A percentile compares a stretch with the other conserved stretches of the same genome.
Evolutionary conservation across 2,113 vertebrate species (phyloP).

Genomic region (Sturnus vulgaris): DNA sequence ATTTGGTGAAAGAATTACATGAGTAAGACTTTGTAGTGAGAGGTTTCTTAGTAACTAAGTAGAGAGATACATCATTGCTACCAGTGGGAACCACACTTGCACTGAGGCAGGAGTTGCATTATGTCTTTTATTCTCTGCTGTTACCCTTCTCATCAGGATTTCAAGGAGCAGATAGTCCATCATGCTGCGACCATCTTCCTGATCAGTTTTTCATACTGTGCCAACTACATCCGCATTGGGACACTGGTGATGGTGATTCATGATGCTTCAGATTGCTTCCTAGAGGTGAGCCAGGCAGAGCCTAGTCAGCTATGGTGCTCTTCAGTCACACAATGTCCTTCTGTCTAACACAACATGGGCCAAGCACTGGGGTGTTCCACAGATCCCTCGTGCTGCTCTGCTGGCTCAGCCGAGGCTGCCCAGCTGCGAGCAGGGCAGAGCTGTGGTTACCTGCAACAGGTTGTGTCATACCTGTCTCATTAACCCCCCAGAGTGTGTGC

Average conservation of each 20-base stretch:
- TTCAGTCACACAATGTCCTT: background rate
- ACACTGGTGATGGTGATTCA: constrained; percentile 88
- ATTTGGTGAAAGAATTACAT: background rate
- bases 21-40: background rate
- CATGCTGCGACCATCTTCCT: constrained; percentile 86
- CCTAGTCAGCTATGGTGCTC: background rate
- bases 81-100: background rate
- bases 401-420: background rate
- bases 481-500: background rate
- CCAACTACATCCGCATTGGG: constrained; percentile 87
- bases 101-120: background rate
- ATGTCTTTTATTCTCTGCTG: background rate
- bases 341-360: background rate
- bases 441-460: background rate
- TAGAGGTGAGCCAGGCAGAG: constrained; percentile 79
- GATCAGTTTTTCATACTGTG: constrained; percentile 87
- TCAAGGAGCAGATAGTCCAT: constrained; percentile 88
- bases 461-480: background rate
- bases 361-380: background rate
- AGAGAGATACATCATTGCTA: background rate
- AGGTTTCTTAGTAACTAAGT: background rate
- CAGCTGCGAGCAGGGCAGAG: background rate
- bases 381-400: background rate
- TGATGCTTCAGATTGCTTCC: constrained; percentile 82
- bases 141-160: constrained; percentile 76